Evolutionary conservation across 2,888 invertebrate genomes (phyloP).

Genomic region (Spialia ferax): DNA sequence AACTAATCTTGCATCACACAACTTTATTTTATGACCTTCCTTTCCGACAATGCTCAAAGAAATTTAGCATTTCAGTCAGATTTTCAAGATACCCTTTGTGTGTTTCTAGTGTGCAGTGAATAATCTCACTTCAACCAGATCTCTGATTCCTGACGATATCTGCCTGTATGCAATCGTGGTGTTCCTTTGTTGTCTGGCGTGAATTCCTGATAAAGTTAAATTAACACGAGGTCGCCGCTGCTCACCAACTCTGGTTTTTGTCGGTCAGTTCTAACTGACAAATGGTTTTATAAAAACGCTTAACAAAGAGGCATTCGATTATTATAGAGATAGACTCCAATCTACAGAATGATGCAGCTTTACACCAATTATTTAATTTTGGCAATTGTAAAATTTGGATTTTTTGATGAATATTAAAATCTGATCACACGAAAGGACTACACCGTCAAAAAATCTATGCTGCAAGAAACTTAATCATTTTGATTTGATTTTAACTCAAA

Average conservation of each 20-base stretch:
- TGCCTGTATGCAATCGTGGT: conserved; percentile 14
- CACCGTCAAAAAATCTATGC: no score
- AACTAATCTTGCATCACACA: no score
- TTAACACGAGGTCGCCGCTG: conserved; percentile 26
- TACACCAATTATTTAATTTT: background rate
- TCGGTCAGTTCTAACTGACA: conserved; percentile 6
- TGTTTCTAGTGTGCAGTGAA: background rate
- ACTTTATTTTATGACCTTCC: no score
- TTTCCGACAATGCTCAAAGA: background rate
- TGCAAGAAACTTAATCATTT: no score
- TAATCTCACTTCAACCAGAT: background rate
- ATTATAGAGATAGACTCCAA: background rate
- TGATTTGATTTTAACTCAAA: no score
- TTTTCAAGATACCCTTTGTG: background rate
- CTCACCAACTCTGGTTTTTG: conserved; percentile 28
- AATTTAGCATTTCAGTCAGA: background rate
- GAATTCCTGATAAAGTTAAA: conserved; percentile 29
- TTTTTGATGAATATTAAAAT: background rate
- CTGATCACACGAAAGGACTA: no score
- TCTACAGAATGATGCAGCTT: background rate
- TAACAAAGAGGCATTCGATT: background rate
- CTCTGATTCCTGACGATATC: background rate
- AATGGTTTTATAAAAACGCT: conserved; percentile 4
- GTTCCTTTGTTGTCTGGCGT: conserved; percentile 37
- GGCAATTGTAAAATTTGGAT: background rate